These are phyloP conservation scores for Pelodiscus sinensis DNA, from an alignment of 2,113 vertebrate species.

Conservation along the genomic window DNA sequence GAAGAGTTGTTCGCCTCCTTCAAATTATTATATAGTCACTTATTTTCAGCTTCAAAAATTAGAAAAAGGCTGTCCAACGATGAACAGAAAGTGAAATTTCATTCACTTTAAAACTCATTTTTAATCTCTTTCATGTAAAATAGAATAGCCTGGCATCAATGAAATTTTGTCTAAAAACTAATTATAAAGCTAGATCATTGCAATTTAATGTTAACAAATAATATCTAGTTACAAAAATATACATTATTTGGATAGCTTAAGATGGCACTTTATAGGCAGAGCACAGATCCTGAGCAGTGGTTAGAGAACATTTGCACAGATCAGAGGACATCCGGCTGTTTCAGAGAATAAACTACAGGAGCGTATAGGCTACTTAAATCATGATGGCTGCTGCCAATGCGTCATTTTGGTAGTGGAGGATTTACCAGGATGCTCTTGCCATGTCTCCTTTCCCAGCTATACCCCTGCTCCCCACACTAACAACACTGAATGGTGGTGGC, in stretches of 20 bases:
- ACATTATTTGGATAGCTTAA: neutral
- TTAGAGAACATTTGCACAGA: accelerated
- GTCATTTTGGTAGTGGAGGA: neutral
- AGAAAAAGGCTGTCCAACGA: neutral
- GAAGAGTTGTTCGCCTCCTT: neutral
- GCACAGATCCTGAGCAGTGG: neutral
- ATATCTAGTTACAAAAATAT: neutral
- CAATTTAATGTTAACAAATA: neutral
- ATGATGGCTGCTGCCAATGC: neutral
- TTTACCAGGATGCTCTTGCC: too few species aligned
- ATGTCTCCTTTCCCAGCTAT: neutral
- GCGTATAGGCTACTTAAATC: neutral
- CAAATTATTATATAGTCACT: neutral
- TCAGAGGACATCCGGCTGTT: neutral
- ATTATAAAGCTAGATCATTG: neutral
- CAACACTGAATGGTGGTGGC: neutral
- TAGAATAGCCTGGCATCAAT: neutral
- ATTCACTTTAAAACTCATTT: neutral
- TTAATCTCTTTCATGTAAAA: neutral
- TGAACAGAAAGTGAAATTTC: neutral
- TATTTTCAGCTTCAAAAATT: neutral
- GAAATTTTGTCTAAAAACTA: neutral
- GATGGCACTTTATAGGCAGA: accelerated
- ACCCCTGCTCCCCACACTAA: neutral
- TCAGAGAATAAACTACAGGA: neutral